Evolutionary conservation across 2,797 vertebrate species (phyloP).

Genomic region (Potorous gilbertii): DNA sequence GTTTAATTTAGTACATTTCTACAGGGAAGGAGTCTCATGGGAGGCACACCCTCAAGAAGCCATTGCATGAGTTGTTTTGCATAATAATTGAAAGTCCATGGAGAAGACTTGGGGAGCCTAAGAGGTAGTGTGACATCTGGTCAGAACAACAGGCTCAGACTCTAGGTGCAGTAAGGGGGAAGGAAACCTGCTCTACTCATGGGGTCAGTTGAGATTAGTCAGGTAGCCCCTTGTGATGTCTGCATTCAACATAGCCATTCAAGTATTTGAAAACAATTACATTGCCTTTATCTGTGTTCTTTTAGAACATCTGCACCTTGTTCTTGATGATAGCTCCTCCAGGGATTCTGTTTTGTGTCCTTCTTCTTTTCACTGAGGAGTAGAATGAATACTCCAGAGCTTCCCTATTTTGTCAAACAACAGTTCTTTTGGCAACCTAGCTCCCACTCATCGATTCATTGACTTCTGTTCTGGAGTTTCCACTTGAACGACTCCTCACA

Average conservation of each 20-base stretch:
- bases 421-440: neutral
- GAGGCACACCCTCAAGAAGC: neutral
- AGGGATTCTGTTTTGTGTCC: neutral
- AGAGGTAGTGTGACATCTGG: neutral
- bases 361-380: neutral
- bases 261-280: neutral
- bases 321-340: neutral
- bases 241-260: neutral
- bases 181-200: neutral
- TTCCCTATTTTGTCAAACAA: neutral
- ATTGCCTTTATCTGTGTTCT: neutral
- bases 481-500: neutral
- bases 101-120: neutral
- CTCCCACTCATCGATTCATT: neutral
- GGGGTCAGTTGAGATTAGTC: neutral
- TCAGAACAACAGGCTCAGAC: neutral
- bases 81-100: neutral
- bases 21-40: neutral
- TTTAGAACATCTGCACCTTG: neutral
- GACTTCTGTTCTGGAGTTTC: neutral
- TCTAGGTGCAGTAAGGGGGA: neutral
- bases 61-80: neutral
- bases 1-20: neutral
- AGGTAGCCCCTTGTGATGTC: neutral
- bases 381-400: neutral